Evolutionary conservation across 2,888 invertebrate genomes (phyloP).

Genomic region (Eupithecia subfuscata): DNA sequence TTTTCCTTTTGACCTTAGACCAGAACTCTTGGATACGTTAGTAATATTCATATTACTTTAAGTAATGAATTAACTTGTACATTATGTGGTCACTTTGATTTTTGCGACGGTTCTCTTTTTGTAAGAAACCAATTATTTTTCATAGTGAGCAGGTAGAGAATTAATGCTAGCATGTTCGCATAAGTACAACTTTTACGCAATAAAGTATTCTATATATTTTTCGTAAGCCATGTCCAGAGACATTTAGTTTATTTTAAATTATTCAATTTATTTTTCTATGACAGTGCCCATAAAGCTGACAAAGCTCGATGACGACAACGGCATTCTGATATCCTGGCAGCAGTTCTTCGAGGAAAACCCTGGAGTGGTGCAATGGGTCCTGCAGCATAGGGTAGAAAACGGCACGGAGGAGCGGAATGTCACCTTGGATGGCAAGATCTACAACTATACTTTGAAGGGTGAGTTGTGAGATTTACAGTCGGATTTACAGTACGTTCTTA

Average conservation of each 20-base stretch:
- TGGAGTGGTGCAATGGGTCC: conserved; percentile 69
- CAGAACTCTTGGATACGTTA: too few species aligned
- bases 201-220: too few species aligned
- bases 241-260: too few species aligned
- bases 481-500: too few species aligned
- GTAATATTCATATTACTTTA: too few species aligned
- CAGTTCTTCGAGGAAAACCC: conserved; percentile 60
- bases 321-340: conserved; percentile 68
- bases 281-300: conserved; percentile 69
- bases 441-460: conserved; percentile 65
- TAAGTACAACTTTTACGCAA: too few species aligned
- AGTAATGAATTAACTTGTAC: neutral
- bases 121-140: too few species aligned
- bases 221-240: neutral
- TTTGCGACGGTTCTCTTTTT: too few species aligned
- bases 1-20: too few species aligned
- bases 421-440: conserved; percentile 55
- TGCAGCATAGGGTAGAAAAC: conserved; percentile 63
- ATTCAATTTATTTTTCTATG: neutral
- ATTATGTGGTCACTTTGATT: neutral
- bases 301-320: conserved; percentile 54
- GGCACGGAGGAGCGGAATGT: conserved; percentile 56
- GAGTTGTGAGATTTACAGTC: conserved; percentile 23
- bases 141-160: too few species aligned
- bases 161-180: too few species aligned